phyloP scores from a whole-genome alignment of 2,797 vertebrate species.

The Cyprinella venusta region DNA sequence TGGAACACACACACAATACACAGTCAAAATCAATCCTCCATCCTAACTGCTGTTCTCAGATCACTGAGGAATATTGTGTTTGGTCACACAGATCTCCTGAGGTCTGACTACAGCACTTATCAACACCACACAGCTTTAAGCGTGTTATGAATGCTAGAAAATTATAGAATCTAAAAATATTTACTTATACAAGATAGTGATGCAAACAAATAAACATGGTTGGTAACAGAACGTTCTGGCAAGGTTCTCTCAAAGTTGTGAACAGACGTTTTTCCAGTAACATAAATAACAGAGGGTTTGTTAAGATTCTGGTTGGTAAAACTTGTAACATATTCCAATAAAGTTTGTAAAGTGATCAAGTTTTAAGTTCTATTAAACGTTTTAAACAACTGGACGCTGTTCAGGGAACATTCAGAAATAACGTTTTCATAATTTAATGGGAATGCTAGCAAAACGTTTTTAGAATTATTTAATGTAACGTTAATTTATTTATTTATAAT shows the following conservation, averaged over 20 bases:
- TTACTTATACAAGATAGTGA: neutral
- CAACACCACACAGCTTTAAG: neutral
- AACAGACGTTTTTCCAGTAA: neutral
- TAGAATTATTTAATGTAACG: too few relatives aligned
- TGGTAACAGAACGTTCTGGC: neutral
- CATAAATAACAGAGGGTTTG: too few relatives aligned
- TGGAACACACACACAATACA: too few relatives aligned
- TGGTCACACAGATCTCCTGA: neutral
- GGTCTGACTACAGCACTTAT: slow-evolving; percentile 7
- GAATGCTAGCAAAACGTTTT: neutral
- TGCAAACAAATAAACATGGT: neutral
- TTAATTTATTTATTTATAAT: too few relatives aligned
- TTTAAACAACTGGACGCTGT: too few relatives aligned
- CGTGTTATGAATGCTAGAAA: neutral
- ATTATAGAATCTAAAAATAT: neutral
- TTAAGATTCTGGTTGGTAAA: too few relatives aligned
- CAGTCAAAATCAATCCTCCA: neutral
- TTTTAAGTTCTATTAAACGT: too few relatives aligned
- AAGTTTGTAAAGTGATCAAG: neutral
- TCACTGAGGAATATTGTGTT: slow-evolving; percentile 7
- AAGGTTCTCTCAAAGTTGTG: neutral
- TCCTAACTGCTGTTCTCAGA: slow-evolving; percentile 2
- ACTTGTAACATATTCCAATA: too few relatives aligned
- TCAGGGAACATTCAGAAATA: neutral
- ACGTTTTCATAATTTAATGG: neutral